Conservation (phyloP, 2,888 invertebrate species). For the Eupithecia dodoneata region DNA sequence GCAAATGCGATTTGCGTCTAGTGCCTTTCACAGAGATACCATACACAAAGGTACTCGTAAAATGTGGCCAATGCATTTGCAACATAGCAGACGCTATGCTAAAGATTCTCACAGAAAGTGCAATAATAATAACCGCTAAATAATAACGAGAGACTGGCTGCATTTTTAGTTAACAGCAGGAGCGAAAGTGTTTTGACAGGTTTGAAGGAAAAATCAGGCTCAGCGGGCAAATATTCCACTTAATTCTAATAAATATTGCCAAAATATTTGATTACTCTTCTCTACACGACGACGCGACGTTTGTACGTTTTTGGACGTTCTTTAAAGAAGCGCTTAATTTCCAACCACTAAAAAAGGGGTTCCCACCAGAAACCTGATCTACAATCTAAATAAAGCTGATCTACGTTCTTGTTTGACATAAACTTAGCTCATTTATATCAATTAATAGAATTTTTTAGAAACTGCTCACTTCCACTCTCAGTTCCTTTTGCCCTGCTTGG, state of each 20-base stretch:
- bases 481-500: too few relatives aligned
- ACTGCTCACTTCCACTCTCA: too few relatives aligned
- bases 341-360: background rate
- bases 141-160: background rate
- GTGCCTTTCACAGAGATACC: background rate
- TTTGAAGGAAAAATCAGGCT: background rate
- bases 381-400: background rate
- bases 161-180: background rate
- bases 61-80: background rate
- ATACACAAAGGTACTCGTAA: background rate
- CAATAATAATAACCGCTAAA: background rate
- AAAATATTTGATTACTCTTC: background rate
- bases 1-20: constrained; percentile 37
- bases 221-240: background rate
- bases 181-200: background rate
- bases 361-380: background rate
- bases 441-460: too few relatives aligned
- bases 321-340: background rate
- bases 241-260: background rate
- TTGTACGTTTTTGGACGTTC: background rate
- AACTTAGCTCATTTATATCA: background rate
- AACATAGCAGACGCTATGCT: background rate
- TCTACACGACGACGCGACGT: background rate
- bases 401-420: background rate
- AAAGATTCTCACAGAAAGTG: background rate